Evolutionary conservation across 2,888 invertebrate species (phyloP), one percentile per base, ranked within the genome.

Genomic region (Mamestra brassicae): DNA sequence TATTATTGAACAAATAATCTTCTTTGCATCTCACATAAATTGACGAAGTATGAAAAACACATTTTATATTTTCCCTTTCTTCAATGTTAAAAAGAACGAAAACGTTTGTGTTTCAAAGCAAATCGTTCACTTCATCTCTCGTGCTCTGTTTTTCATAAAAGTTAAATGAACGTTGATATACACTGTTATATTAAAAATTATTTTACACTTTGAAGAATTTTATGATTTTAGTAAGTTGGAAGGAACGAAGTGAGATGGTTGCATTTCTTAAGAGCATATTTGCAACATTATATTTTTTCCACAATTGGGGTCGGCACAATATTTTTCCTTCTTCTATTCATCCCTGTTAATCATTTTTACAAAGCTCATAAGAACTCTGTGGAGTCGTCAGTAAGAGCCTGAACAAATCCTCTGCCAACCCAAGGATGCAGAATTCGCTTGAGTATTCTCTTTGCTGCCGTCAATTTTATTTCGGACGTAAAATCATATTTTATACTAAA

Each of bases 31-130:
- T 36, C 8, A 17, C 4, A 10, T 26, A 54, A 63, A 64, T 60
- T 63, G 15, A 60, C 26, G 3, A 54, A n/a, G 17, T 55, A 11
- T 55, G 52, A 71, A 71, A 38, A 13, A 47, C 4, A 68, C 11
- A 50, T 45, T 26, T 54, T 6, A 61, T 42, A 13, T 36, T 66
- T 55, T 65, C 26, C 7, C 26, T 67, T 57, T 58, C 36, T 60
- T 36, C 8, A 61, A 17, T 47, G 36, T 2, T 10, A 45, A 61
- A 26, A 61, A 7, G 45, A n/a, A 54, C 17, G 7, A 36, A 10
- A 38, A 71, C 45, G 55, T 55, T 71, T 78, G 7, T 38, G 47
- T 67, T 72, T 83, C 80, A 83, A 83, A 83, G 71, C 57, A 75
- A 58, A 70, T 67, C 58, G n/a, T 72, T 62, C 38, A 10, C 73